Base-by-base conservation (phyloP, 1,140 invertebrate species). In the Philaenus spumarius region DNA sequence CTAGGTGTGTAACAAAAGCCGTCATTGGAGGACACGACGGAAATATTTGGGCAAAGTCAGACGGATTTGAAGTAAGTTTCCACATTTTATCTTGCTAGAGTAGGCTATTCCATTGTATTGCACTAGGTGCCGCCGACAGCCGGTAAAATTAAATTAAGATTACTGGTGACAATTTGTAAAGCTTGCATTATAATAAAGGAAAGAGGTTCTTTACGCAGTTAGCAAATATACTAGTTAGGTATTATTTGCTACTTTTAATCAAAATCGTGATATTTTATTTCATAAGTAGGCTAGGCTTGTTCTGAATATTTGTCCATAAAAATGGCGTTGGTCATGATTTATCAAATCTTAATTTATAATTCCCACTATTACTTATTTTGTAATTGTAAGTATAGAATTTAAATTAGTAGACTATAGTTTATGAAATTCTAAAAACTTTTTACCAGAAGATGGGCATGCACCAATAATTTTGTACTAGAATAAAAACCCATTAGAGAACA, bases 21-120 rank as follows among this genome's bases (percentile, higher is more conserved):
- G 90, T 89, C 65, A 96, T 95, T 74, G 90, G 89, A 72, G 92
- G 92, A 75, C 89, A 92, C 77, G 92, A 96, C 76, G 93, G 93
- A 74, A 90, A 90, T 78, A 81, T 95, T 70, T 96, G 93, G 93
- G 92, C 92, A 61, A 93, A 92, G 81, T 93, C 89, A 39, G 90
- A 90, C 62, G 87, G 85, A 73, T 94, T 93, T 75, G 89, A 93
- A 78, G 90, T 93, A 80, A 91, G 86, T 88, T 67, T 51, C n/a
- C 26, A 4, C 26, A 30, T 30, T 30, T 9, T 4, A 19, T 48
- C 50, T 34, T 59, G 48, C 50, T 34, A 17, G 22, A 12, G 19
- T 39, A n/a, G n/a, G n/a, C n/a, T n/a, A 30, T 30, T 30, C 9
- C 26, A 30, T 30, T 30, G 26, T 30, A 19, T 6, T 17, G 26